Evolutionary conservation across 2,797 vertebrate genomes (phyloP).

Genomic region (Sebastes oblongus): DNA sequence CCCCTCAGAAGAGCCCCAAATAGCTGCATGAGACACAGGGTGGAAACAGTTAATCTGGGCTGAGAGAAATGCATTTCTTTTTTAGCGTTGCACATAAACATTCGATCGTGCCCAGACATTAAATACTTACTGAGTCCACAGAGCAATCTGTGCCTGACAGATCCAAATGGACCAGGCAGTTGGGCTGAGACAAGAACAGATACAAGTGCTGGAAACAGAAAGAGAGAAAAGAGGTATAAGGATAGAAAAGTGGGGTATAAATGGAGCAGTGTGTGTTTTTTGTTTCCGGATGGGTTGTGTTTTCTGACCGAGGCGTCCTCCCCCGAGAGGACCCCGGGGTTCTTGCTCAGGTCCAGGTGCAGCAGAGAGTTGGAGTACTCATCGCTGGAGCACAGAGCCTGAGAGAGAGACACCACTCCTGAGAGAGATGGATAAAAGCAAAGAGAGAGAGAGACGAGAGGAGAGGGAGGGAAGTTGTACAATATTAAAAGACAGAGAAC

Average conservation of each 20-base stretch:
- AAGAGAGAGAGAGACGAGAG: slow-evolving; percentile 12
- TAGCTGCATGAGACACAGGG: slow-evolving; percentile 72
- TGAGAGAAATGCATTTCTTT: slow-evolving; percentile 8
- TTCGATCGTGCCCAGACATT: not conserved
- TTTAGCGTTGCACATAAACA: not conserved
- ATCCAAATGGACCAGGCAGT: slow-evolving; percentile 91
- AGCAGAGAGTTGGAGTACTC: slow-evolving; percentile 92
- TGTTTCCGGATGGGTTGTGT: slow-evolving; percentile 42
- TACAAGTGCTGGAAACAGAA: slow-evolving; percentile 86
- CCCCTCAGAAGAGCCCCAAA: slow-evolving; percentile 82
- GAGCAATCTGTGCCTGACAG: slow-evolving; percentile 90
- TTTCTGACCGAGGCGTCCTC: slow-evolving; percentile 89
- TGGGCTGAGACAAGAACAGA: slow-evolving; percentile 92
- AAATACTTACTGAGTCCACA: slow-evolving; percentile 85
- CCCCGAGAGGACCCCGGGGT: slow-evolving; percentile 89
- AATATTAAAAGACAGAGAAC: slow-evolving; percentile 47
- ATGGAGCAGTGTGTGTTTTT: slow-evolving; percentile 16
- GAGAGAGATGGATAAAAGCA: slow-evolving; percentile 39
- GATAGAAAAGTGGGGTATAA: not conserved
- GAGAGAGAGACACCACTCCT: slow-evolving; percentile 87
- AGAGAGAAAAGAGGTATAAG: not conserved
- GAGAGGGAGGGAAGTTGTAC: not conserved
- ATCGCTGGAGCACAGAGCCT: slow-evolving; percentile 89
- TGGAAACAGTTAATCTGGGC: slow-evolving; percentile 57
- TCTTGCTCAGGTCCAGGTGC: slow-evolving; percentile 92